Evolutionary conservation across 1,140 invertebrate genomes (phyloP).

Genomic region (Telenomus remus): DNA sequence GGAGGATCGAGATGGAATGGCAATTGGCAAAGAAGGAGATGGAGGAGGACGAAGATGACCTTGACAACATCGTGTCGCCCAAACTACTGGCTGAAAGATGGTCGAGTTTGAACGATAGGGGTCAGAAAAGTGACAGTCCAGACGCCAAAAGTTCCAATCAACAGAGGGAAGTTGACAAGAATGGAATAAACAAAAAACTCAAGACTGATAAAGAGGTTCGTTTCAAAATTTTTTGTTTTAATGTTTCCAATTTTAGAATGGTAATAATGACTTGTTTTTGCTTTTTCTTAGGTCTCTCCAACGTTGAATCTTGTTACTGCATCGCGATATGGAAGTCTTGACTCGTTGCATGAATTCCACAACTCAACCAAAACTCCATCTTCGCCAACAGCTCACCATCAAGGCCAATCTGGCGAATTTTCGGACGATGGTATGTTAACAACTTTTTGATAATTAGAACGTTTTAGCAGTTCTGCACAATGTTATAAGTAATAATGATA

Average conservation of each 20-base stretch:
- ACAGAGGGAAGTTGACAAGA: constrained; percentile 52
- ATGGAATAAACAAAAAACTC: constrained; percentile 72
- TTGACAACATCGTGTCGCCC: constrained; percentile 74
- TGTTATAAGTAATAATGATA: constrained; percentile 14
- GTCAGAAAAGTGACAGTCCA: constrained; percentile 34
- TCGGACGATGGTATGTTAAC: constrained; percentile 78
- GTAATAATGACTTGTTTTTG: no score
- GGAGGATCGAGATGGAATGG: constrained; percentile 79
- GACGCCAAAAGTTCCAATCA: background rate
- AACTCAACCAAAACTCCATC: constrained; percentile 64
- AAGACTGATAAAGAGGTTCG: constrained; percentile 74
- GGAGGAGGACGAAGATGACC: constrained; percentile 80
- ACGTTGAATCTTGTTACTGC: constrained; percentile 48
- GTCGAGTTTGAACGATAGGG: constrained; percentile 61
- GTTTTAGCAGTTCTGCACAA: constrained; percentile 22
- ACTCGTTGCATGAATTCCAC: constrained; percentile 79
- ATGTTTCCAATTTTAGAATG: no score
- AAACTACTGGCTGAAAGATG: constrained; percentile 57
- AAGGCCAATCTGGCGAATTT: constrained; percentile 68
- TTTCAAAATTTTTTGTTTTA: no score
- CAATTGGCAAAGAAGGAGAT: constrained; percentile 79
- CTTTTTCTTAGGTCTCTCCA: constrained; percentile 27
- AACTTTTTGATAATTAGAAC: constrained; percentile 1
- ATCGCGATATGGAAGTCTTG: constrained; percentile 77
- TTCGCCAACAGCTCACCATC: constrained; percentile 66